Base-by-base conservation (phyloP, 2,888 invertebrate species). In the Sesamia inferens region DNA sequence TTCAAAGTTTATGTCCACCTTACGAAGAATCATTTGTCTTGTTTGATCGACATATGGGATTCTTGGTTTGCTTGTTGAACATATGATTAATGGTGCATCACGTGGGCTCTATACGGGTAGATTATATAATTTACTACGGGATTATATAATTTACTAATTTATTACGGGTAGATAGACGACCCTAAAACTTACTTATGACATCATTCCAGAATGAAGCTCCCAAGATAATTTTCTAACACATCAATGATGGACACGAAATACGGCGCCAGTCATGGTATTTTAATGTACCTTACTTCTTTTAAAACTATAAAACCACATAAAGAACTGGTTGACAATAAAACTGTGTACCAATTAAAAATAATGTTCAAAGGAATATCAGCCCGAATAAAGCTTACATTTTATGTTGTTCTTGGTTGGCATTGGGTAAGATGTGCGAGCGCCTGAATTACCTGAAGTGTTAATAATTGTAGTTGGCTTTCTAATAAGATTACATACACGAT, bases 381-480 rank as follows among this genome's bases (percentile, higher is more conserved):
- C 57, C n/a, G 31, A 74, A 68, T 80, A 78, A 87, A 85, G 59
- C 42, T 71, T 59, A 69, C 39, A 62, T 74, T 85, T 87, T 82
- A 85, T 82, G n/a, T n/a, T n/a, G n/a, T n/a, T n/a, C n/a, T n/a
- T n/a, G 66, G 63, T 65, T 71, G 69, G 22, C 65, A 73, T 73
- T 64, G 67, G 55, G 69, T 70, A 76, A 76, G 71, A 81, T 87
- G 88, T 89, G 89, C 84, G 86, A 89, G 88, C 75, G 55, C 65
- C 71, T 74, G 73, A 85, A 87, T 85, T 85, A 81, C 82, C 80
- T 86, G 80, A 86, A 77, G 87, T 85, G 85, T 81, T 86, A 86
- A 88, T 87, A 84, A 84, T 83, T 83, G 78, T 87, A 88, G 85
- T 70, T 42, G 74, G 85, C 89, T 91, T 91, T 92, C 89, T 90